Base-by-base conservation (phyloP, 1,140 invertebrate species). In the Zaprionus africanus region DNA sequence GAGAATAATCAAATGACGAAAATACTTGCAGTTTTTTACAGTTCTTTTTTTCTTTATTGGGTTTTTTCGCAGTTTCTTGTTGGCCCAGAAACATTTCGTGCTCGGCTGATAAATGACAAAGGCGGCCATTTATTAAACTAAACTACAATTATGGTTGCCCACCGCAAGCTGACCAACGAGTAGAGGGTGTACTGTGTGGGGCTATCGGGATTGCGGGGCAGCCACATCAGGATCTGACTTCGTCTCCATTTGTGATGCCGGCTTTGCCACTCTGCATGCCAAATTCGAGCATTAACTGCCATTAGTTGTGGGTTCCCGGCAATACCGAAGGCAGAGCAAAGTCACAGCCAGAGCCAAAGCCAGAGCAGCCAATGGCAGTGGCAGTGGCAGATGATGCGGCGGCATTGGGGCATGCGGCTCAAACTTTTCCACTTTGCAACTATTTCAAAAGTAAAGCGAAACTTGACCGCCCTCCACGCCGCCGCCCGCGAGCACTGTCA, bases 381-480 rank as follows among this genome's bases (percentile, higher is more conserved):
- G 28, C 43, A 22, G 24, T 34, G 56, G 43, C 28, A 66, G 62
- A 59, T 65, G 70, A 57, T 66, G 63, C 31, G 62, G 51, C 67
- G 38, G 66, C 56, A 68, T 63, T 67, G 36, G 53, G 59, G 59
- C 60, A 68, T 76, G 74, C 76, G 73, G 81, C 76, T 71, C 76
- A 85, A 90, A 90, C 82, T 90, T 90, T 90, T 90, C 85, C 85
- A 90, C 85, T 90, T 90, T 90, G 86, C 81, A 90, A 90, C 85
- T 90, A 90, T 90, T 90, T 90, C 86, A 85, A 90, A 90, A 90
- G 85, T 90, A 81, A 82, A 90, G 70, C 85, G 79, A 85, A 90
- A 85, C 85, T 88, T 88, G 81, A 60, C 56, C 62, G 46, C 56
- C 68, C 54, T 64, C 46, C 49, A 57, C 46, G 12, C n/a, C 26